phyloP scores from a whole-genome alignment of 2,888 invertebrate genomes.

The Oxycera nigricornis region DNA sequence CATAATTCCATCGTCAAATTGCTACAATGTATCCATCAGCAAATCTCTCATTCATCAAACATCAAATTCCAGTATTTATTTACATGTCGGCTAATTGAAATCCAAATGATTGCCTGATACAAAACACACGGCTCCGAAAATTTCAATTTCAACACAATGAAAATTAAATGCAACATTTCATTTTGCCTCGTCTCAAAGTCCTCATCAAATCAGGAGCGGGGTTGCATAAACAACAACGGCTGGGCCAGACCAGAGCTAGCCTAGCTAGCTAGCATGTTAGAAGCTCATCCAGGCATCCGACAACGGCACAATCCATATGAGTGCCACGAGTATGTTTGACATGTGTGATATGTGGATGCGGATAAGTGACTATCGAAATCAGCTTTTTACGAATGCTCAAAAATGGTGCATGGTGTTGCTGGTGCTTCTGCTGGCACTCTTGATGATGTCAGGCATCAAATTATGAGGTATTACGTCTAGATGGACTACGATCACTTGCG shows the following conservation, averaged over 20 bases:
- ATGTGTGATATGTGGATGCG: not conserved
- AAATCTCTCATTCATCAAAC: slow-evolving; percentile 18
- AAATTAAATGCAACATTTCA: not conserved
- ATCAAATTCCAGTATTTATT: slow-evolving; percentile 31
- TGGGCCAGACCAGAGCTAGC: no score
- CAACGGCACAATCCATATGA: not conserved
- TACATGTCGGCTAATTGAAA: slow-evolving; percentile 33
- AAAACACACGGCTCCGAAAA: slow-evolving; percentile 17
- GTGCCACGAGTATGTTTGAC: not conserved
- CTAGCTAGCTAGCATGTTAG: no score
- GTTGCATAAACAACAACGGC: not conserved
- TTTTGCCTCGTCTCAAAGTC: not conserved
- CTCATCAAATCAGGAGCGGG: slow-evolving; percentile 5
- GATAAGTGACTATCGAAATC: slow-evolving; percentile 14
- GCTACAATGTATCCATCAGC: slow-evolving; percentile 30
- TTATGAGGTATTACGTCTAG: not conserved
- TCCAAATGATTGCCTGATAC: slow-evolving; percentile 13
- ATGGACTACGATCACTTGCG: no score
- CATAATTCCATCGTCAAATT: slow-evolving; percentile 21
- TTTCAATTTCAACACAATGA: slow-evolving; percentile 24
- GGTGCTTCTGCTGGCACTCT: not conserved
- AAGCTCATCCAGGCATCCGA: no score
- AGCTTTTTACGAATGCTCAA: not conserved
- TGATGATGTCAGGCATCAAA: slow-evolving; percentile 13
- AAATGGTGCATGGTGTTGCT: not conserved